Evolutionary conservation across 2,888 invertebrate species (phyloP), one percentile per base, ranked within the genome.

Genomic region (Entomobrya proxima): DNA sequence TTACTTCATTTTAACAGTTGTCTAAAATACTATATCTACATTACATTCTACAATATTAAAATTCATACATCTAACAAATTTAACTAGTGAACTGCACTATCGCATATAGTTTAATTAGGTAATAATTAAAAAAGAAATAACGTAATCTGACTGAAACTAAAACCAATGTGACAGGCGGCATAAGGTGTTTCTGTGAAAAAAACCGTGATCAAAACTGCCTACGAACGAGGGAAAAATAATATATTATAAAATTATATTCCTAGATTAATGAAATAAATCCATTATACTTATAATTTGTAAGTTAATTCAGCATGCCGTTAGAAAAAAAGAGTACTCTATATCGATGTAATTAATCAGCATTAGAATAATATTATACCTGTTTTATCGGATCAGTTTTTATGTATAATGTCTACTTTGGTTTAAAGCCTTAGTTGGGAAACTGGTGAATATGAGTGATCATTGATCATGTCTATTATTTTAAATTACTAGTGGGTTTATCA

Each of bases 191-290:
- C 85, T 85, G 85, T 85, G 85, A 85, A 79, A 85, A 85, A 80
- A 85, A 61, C 75, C 75, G 85, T 85, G 85, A 85, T 85, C 80
- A 80, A 79, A 80, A 85, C 80, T 85, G 85, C 85, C 85, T 85
- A 85, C 85, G 79, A 74, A 50, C 30, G 72, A 74, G 47, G 72
- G 50, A 74, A 74, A 44, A 30, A 61, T 64, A 32, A n/a, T 61
- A 67, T 11, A 67, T 21, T 67, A 50, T 74, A 30, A 40, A 74
- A 74, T 18, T 30, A 18, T 75, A 50, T 52, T 75, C 32, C 15
- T 69, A 69, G 47, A 18, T 67, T 13, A 40, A 13, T 27, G 35
- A 47, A 30, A n/a, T n/a, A n/a, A 69, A 69, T 30, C 69, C 1
- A n/a, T 30, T 32, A 64, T 13, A 69, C 24, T 27, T 32, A 5